Base-by-base conservation (phyloP, 2,113 vertebrate genomes). In the Tretioscincus oriximinensis region DNA sequence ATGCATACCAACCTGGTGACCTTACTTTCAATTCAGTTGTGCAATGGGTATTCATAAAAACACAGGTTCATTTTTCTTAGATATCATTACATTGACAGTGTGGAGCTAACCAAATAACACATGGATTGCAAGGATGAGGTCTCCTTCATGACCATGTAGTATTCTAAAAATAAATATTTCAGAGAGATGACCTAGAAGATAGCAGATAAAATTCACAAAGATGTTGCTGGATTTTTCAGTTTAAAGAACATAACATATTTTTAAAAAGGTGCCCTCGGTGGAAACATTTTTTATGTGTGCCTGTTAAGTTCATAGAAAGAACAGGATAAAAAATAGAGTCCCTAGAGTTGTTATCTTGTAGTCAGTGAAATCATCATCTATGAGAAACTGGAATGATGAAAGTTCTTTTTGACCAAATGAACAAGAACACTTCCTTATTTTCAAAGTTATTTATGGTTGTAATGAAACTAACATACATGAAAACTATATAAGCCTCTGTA, bases 381-480 rank as follows among this genome's bases (percentile, higher is more conserved):
- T 4, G 14, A 63, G 60, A 76, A 45, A 63, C 6, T 41, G 6
- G 12, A 7, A 75, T 41, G 5, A 35, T n/a, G 8, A 63, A 63
- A 35, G 10, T 74, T 60, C 8, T 31, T 60, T 60, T 35, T 35
- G 69, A 26, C 69, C 45, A 71, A 22, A 71, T 63, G 12, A 28
- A 71, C 7, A 28, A 70, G 41, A 24, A 63, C 16, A 29, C 31
- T 26, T 20, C 9, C 7, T 45, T 63, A 63, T 71, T 58, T 63
- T 80, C 63, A 35, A n/a, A 22, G 3, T 80, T 80, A 72, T 29
- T 80, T 35, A 80, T 80, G 14, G 31, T 80, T 26, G 29, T 9
- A 26, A 20, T 22, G 31, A 5, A 78, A 35, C n/a, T 26, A 41
- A 49, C 63, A 31, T 28, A 3, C 45, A 58, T 28, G 54, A 71